Conservation (phyloP, 2,888 invertebrate genomes). For the Miltochrista miniata region DNA sequence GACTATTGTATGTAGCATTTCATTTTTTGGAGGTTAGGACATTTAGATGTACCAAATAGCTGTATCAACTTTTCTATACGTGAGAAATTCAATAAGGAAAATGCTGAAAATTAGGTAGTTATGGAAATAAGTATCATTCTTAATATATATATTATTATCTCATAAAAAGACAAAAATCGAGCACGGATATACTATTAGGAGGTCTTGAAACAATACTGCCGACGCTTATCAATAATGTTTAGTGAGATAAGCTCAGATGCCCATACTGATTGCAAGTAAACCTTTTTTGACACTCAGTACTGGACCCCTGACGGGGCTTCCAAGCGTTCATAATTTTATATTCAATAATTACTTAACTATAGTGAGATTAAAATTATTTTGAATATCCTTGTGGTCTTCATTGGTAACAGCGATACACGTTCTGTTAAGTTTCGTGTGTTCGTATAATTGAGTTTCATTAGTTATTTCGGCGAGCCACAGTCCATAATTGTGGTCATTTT, state of each 20-base stretch:
- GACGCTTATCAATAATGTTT: slow-evolving; percentile 68
- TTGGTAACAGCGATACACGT: slow-evolving; percentile 79
- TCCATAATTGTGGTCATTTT: slow-evolving; percentile 65
- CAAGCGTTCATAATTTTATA: slow-evolving; percentile 70
- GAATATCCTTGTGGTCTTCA: slow-evolving; percentile 83
- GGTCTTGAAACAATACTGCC: slow-evolving; percentile 76
- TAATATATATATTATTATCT: slow-evolving; percentile 58
- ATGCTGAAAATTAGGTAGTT: slow-evolving; percentile 77
- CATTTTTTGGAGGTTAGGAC: slow-evolving; percentile 78
- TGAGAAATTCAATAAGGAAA: slow-evolving; percentile 73
- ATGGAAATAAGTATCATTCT: slow-evolving; percentile 76
- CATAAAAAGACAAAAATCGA: slow-evolving; percentile 69
- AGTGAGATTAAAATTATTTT: slow-evolving; percentile 58
- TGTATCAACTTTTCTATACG: slow-evolving; percentile 82
- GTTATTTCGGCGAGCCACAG: slow-evolving; percentile 65
- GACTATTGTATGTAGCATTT: slow-evolving; percentile 81
- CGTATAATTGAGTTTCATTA: slow-evolving; percentile 56
- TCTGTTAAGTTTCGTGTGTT: slow-evolving; percentile 60
- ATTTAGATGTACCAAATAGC: slow-evolving; percentile 82
- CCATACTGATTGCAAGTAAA: slow-evolving; percentile 33
- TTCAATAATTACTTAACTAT: slow-evolving; percentile 47
- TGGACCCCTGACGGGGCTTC: slow-evolving; percentile 27
- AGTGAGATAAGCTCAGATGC: slow-evolving; percentile 63
- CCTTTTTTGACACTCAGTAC: slow-evolving; percentile 32
- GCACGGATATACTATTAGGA: slow-evolving; percentile 81